Base-by-base conservation (phyloP, 1,140 invertebrate species). In the Diachasmimorpha longicaudata region DNA sequence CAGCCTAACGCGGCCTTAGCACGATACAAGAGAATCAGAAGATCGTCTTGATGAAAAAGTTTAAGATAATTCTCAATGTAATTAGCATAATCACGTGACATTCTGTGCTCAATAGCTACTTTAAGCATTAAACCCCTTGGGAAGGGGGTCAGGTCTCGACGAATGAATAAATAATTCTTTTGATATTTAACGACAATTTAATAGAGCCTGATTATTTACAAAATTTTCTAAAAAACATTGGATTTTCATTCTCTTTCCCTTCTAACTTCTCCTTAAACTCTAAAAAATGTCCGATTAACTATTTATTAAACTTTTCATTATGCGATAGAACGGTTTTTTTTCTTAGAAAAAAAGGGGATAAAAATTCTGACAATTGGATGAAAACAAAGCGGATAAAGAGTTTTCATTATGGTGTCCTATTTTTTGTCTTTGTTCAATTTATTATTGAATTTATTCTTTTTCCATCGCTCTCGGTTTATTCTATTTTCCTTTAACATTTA, bases 11-110 rank as follows among this genome's bases (percentile, higher is more conserved):
- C 74, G 3, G 76, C 80, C n/a, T 19, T 83, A 8, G 79, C 70
- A 10, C 79, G 84, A 75, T 85, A 83, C 10, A 85, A 85, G 25
- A 79, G 84, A 16, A 80, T 85, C 67, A 85, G 83, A 70, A 80
- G 84, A 55, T 37, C 46, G 0, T 68, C 36, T 19, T 52, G n/a
- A 21, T 21, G 16, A n/a, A 70, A 70, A 31, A 11, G 23, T 48
- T 14, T 48, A n/a, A 21, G 16, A 69, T 69, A 69, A 69, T 39
- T 10, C 16, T 69, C 44, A 69, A 69, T n/a, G 37, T 55, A 16
- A 42, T 69, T 42, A 69, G 19, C 16, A n/a, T 44, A 69, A 39
- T 42, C 36, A 46, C 23, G 4, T 31, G 31, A 31, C 31, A 3
- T 31, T 31, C 31, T 3, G 2, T 31, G 31, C 31, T 31, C 2